Evolutionary conservation across 2,797 vertebrate genomes (phyloP), one percentile per base, ranked within the genome.

Genomic region (Vultur gryphus): DNA sequence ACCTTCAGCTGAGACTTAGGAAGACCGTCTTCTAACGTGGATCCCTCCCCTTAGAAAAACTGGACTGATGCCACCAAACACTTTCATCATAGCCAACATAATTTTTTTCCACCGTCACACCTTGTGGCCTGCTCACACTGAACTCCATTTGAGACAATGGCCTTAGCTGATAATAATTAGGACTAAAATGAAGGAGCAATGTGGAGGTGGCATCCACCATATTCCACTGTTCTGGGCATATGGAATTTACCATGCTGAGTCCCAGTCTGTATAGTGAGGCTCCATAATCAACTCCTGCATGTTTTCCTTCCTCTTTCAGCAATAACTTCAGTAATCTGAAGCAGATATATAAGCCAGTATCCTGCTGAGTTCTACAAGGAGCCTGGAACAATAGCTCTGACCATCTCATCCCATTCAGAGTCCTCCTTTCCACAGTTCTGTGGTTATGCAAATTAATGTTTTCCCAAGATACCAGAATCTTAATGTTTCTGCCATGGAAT

Each of bases 361-460:
- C 92, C 94, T 93, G 89, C 92, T 93, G 92, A 29, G 72, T 19
- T 85, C 52, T 78, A 85, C 84, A 95, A 80, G 82, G 41, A 83
- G 59, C 41, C 44, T 88, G 82, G 46, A 97, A 97, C 96, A 96
- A 96, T 95, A 95, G 92, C 41, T 89, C 71, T 90, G 77, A 62
- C 31, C 5, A 0, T 90, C 67, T 84, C 61, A 71, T 92, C 69
- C 84, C 79, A 83, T 91, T 94, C 91, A 92, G 66, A 87, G 75
- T 24, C 29, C 48, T 96, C 58, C 71, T 85, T 92, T 77, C 75
- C 10, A 26, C 67, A 85, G 52, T 89, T 83, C 67, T 85, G 71
- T 83, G 93, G 84, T 94, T 80, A 87, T 67, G 52, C 37, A 97
- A 95, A 96, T 90, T 87, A 73, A 49, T 59, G 17, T 87, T 93